Evolutionary conservation across 2,888 invertebrate genomes (phyloP).

Genomic region (Zygaena filipendulae): DNA sequence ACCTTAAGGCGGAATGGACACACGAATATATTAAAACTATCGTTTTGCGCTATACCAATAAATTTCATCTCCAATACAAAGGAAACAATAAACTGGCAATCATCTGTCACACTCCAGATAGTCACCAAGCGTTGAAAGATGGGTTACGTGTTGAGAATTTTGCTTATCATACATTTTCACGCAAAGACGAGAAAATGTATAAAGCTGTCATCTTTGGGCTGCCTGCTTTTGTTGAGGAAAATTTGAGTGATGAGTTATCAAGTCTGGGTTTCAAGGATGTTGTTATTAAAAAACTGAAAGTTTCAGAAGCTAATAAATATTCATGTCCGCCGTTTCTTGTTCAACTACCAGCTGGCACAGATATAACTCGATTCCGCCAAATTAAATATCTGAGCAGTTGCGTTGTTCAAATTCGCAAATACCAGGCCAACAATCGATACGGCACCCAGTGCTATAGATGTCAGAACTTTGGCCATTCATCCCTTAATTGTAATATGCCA

Average conservation of each 20-base stretch:
- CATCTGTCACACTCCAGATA: neutral
- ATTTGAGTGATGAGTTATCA: neutral
- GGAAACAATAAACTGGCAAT: constrained; percentile 1
- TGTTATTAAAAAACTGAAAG: neutral
- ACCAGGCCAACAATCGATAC: neutral
- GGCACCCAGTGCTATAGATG: constrained; percentile 9
- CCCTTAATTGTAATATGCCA: constrained; percentile 8
- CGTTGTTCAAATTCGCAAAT: constrained; percentile 1
- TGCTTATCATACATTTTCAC: constrained; percentile 1
- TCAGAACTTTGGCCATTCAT: constrained; percentile 7
- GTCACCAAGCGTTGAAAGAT: neutral
- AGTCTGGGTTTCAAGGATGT: constrained; percentile 1
- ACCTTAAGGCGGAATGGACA: neutral
- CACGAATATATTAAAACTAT: neutral
- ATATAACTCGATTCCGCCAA: constrained; percentile 1
- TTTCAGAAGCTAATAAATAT: neutral
- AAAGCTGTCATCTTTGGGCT: constrained; percentile 2
- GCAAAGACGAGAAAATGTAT: constrained; percentile 2
- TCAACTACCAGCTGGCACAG: constrained; percentile 1
- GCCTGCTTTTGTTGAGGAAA: neutral
- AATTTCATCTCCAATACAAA: constrained; percentile 5
- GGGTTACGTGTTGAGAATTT: neutral
- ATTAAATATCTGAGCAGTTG: constrained; percentile 5
- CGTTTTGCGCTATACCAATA: neutral
- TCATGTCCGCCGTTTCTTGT: constrained; percentile 1